Base-by-base conservation (phyloP, 2,113 vertebrate species). In the Spea multiplicata region DNA sequence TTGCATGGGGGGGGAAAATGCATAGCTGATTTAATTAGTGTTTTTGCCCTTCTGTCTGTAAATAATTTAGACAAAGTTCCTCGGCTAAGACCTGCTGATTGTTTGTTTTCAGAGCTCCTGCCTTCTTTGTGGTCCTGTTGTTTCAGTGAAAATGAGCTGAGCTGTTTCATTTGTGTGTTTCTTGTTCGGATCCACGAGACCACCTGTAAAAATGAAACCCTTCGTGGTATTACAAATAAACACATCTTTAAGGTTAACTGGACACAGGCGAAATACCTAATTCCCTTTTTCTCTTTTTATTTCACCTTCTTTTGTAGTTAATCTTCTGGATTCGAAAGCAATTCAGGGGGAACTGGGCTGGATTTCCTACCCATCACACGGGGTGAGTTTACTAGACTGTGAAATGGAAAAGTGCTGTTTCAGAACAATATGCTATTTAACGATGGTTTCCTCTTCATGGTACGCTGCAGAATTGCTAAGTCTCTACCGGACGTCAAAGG, bases 261-360 rank as follows among this genome's bases (percentile, higher is more conserved):
- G 84, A 82, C 47, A 85, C 75, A 85, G 73, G 55, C 46, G 83
- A 82, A 86, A 47, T 84, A 83, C 83, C 82, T 86, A 45, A 88
- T 75, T 91, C 64, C 81, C 88, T 85, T 89, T 85, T 90, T 62
- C 81, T 89, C 86, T 91, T 86, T 90, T 88, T 84, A 66, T 83
- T 86, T 76, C 90, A 12, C 90, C 84, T 84, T 88, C 86, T 84
- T 85, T 85, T 91, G 83, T 88, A 99, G 97, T 99, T 85, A 98
- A 98, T 93, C 95, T 99, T 82, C 92, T 99, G 93, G 96, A 99
- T 92, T 99, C 97, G 62, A 99, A 98, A 93, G 93, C 96, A 85
- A 96, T 96, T 91, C 97, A 98, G 92, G 97, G 97, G 80, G 97
- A 99, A 90, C 91, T 99, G 86, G 95, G 96, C 88, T 99, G 97